phyloP scores from a whole-genome alignment of 2,797 vertebrate species.

The Scolopax bukidnonensis region DNA sequence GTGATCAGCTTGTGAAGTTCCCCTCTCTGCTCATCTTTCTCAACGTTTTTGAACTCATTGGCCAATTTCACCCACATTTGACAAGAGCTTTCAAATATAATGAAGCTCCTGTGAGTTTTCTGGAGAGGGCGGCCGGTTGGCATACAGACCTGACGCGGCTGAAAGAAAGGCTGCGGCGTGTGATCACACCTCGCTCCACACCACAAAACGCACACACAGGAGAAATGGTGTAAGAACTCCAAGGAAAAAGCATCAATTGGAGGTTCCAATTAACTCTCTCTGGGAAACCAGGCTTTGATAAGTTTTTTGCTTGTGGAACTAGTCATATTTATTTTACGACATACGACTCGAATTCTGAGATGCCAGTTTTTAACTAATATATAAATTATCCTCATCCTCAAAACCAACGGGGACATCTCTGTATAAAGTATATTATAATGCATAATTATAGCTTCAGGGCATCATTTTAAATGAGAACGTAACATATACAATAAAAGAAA shows the following conservation, averaged over 20 bases:
- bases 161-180: constrained; percentile 54
- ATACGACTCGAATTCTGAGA: neutral
- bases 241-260: constrained; percentile 46
- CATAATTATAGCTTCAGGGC: constrained; percentile 43
- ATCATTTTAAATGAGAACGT: constrained; percentile 35
- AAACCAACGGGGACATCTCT: constrained; percentile 29
- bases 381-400: constrained; percentile 48
- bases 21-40: neutral
- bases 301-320: constrained; percentile 11
- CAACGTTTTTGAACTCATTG: neutral
- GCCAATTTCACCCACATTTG: constrained; percentile 21
- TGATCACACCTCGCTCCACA: constrained; percentile 54
- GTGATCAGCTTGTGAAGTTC: neutral
- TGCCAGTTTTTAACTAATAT: constrained; percentile 58
- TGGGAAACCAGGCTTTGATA: constrained; percentile 48
- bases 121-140: constrained; percentile 45
- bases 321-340: constrained; percentile 13
- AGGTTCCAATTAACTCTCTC: constrained; percentile 59
- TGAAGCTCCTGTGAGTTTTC: constrained; percentile 35
- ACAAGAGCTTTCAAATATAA: constrained; percentile 46
- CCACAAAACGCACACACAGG: neutral
- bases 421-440: neutral
- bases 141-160: neutral
- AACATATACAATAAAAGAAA: constrained; percentile 39
- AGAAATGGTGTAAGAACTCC: constrained; percentile 14